Conservation (phyloP, 1,140 invertebrate species). For the Philopotamus ludificatus region DNA sequence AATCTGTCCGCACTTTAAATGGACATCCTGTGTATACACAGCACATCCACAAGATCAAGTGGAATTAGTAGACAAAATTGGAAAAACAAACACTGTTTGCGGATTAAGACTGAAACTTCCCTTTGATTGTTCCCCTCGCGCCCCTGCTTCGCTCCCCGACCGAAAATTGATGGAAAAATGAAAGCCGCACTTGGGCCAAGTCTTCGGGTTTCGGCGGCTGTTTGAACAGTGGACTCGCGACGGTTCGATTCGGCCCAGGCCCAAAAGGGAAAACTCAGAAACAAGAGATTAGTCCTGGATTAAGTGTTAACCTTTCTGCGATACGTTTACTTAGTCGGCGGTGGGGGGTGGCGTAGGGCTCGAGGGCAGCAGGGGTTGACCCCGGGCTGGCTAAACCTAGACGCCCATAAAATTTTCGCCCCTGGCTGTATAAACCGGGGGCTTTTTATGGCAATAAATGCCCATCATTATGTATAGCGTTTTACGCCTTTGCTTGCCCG, state of each 20-base stretch:
- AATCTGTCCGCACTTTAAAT: too few species aligned
- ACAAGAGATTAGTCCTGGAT: conserved; percentile 40
- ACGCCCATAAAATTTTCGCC: conserved; percentile 36
- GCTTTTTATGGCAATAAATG: conserved; percentile 35
- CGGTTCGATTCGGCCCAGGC: conserved; percentile 28
- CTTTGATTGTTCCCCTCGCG: conserved; percentile 10
- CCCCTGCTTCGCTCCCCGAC: not conserved
- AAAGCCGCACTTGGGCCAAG: not conserved
- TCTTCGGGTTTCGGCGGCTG: not conserved
- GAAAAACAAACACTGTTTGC: conserved; percentile 27
- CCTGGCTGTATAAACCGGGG: conserved; percentile 35
- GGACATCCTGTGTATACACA: too few species aligned
- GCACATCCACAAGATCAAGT: conserved; percentile 12
- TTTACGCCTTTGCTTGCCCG: conserved; percentile 22
- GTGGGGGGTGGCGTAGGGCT: conserved; percentile 1
- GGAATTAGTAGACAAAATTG: conserved; percentile 20
- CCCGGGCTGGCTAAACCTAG: conserved; percentile 13
- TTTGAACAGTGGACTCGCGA: not conserved
- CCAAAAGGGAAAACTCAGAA: conserved; percentile 34
- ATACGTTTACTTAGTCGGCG: conserved; percentile 39
- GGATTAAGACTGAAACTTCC: conserved; percentile 21
- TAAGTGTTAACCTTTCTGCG: conserved; percentile 42
- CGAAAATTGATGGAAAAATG: conserved; percentile 16
- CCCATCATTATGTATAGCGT: conserved; percentile 36
- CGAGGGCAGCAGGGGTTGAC: not conserved